Base-by-base conservation (phyloP, 2,888 invertebrate species). In the Agonopterix arenella region DNA sequence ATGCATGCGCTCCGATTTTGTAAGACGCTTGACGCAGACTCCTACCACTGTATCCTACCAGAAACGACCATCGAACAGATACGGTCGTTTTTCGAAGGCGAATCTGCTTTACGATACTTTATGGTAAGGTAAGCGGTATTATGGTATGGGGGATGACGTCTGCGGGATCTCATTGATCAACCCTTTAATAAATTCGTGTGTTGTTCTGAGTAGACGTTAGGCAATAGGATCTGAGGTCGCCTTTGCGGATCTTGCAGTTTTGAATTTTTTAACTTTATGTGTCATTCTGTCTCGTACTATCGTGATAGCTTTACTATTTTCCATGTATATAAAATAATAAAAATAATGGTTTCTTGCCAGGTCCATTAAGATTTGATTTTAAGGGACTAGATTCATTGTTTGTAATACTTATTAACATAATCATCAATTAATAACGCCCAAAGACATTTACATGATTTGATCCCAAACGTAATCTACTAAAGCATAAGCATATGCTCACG, bases 1-100 rank as follows among this genome's bases (percentile, higher is more conserved):
- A 83, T 77, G 85, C 76, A 80, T 69, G 79, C 79, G 59, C 70
- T 59, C 65, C 62, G 88, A 84, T 89, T 89, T 89, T 86, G 89
- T 85, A 89, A 88, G 89, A 85, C 80, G 71, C 66, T 72, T 68
- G 69, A 69, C 71, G 64, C 71, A 68, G 71, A 64, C 84, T 70
- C 68, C 63, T 89, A 89, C 88, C 79, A 84, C 68, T 57, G 55
- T 52, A 75, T 63, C 47, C 52, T 50, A 55, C 37, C 56, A 57
- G 55, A 46, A 44, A 42, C 50, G 28, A 42, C 38, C 50, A 52
- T 44, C 56, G 55, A 53, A 48, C 48, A 47, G 55, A 66, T 55
- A 58, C 54, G 48, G 57, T 43, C 51, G 55, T 18, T 51, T 62
- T 48, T 66, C 40, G 47, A 40, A 45, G 51, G 47, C 48, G 45